These are phyloP conservation scores for Takifugu rubripes DNA, from an alignment of 2,797 vertebrate species.

Conservation along the genomic window DNA sequence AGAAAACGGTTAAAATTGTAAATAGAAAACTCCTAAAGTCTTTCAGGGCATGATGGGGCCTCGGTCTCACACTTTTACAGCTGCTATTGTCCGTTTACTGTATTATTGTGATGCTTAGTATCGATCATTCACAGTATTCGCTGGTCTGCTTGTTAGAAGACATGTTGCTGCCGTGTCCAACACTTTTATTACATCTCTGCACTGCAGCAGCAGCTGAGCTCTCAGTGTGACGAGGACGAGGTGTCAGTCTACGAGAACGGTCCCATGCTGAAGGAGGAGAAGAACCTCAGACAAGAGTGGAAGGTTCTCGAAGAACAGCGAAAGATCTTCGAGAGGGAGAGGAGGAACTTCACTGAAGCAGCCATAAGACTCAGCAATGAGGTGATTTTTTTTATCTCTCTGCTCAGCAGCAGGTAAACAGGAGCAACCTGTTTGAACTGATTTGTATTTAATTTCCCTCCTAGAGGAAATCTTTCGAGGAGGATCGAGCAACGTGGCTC, in stretches of 20 bases:
- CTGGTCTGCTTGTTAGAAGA: too few relatives aligned
- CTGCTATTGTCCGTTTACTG: neutral
- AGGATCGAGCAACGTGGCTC: constrained; percentile 75
- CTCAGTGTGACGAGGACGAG: constrained; percentile 86
- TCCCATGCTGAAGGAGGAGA: constrained; percentile 88
- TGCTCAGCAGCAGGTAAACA: neutral
- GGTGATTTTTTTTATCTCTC: constrained; percentile 63
- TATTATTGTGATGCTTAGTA: neutral
- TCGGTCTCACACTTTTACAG: neutral
- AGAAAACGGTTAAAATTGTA: neutral
- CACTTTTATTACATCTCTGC: too few relatives aligned
- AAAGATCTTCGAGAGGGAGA: constrained; percentile 90
- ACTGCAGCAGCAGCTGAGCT: constrained; percentile 86
- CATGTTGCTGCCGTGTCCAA: too few relatives aligned
- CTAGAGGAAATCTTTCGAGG: constrained; percentile 77
- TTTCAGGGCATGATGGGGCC: too few relatives aligned
- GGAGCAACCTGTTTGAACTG: neutral
- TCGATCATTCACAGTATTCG: too few relatives aligned
- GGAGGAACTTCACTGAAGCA: constrained; percentile 93
- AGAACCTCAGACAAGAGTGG: constrained; percentile 90
- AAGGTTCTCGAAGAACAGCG: constrained; percentile 87
- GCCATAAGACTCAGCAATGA: constrained; percentile 93
- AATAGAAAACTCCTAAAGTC: too few relatives aligned
- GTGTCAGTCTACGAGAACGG: constrained; percentile 82
- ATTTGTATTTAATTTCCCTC: constrained; percentile 12